Evolutionary conservation across 2,113 vertebrate genomes (phyloP).

Genomic region (Gymnarchus niloticus): DNA sequence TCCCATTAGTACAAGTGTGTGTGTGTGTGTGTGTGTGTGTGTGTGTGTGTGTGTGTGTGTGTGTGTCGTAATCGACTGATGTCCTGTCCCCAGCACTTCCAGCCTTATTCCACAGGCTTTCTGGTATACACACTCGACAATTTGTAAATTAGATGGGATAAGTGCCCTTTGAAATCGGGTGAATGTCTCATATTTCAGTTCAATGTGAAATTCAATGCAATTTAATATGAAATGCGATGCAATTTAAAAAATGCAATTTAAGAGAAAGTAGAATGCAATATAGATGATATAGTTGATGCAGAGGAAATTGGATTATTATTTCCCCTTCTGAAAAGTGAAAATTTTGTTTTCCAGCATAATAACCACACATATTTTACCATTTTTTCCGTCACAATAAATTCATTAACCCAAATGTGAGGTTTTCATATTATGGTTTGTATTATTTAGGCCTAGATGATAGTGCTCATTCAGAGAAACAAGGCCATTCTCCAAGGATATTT

Average conservation of each 20-base stretch:
- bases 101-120: neutral
- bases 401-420: neutral
- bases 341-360: neutral
- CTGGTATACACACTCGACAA: neutral
- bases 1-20: neutral
- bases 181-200: neutral
- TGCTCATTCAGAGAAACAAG: neutral
- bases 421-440: neutral
- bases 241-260: neutral
- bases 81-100: neutral
- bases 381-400: neutral
- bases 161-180: neutral
- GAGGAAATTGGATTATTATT: neutral
- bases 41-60: neutral
- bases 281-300: neutral
- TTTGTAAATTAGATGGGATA: neutral
- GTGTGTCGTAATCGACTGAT: neutral
- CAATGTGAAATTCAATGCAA: neutral
- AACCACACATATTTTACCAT: neutral
- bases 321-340: neutral
- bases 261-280: neutral
- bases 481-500: neutral
- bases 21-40: neutral
- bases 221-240: neutral
- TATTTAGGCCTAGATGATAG: conserved; percentile 1